Evolutionary conservation across 2,797 vertebrate species (phyloP).

Genomic region (Smutsia temminckii): DNA sequence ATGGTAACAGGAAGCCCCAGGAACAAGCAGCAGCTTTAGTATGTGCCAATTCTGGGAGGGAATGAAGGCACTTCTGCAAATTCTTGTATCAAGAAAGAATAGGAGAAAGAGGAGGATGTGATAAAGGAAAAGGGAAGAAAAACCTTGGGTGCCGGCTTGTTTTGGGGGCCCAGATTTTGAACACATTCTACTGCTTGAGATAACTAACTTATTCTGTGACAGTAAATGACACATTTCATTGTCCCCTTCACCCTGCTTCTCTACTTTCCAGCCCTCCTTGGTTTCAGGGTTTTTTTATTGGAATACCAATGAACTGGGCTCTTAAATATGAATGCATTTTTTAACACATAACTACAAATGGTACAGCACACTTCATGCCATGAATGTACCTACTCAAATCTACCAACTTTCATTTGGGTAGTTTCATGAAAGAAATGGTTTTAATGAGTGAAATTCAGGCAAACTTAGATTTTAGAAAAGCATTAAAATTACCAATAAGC

Average conservation of each 20-base stretch:
- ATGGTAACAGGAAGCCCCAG: neutral
- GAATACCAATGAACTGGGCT: neutral
- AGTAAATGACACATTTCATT: neutral
- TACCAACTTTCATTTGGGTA: neutral
- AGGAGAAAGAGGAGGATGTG: too few relatives aligned
- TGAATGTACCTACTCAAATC: neutral
- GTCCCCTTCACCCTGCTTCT: neutral
- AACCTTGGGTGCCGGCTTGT: neutral
- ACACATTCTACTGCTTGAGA: neutral
- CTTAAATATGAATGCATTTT: neutral
- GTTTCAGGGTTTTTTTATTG: neutral
- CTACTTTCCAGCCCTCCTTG: neutral
- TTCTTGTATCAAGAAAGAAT: neutral
- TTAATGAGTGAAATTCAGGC: neutral
- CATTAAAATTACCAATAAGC: neutral
- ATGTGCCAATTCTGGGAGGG: neutral
- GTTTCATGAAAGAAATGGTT: neutral
- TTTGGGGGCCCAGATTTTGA: neutral
- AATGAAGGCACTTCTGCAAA: neutral
- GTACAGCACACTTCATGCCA: neutral
- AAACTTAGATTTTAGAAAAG: slow-evolving; percentile 9
- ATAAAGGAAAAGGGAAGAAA: neutral
- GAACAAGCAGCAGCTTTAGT: neutral
- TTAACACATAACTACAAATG: neutral
- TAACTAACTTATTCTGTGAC: neutral